Conservation (phyloP, 2,113 vertebrate genomes). For the Tricholaema leucomelas region DNA sequence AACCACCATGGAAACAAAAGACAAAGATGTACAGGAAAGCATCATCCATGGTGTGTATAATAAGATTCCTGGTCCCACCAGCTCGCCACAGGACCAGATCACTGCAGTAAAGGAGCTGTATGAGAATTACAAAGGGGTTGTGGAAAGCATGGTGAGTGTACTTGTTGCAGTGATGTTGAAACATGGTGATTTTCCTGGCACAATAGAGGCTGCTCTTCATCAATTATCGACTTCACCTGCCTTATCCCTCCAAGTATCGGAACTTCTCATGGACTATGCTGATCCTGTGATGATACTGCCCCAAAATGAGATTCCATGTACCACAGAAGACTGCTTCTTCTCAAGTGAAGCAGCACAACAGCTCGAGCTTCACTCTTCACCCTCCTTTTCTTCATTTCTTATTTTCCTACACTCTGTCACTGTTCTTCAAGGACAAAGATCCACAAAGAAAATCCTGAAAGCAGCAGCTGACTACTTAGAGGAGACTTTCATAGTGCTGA, state of each 20-base stretch:
- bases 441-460: neutral
- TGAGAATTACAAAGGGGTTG: neutral
- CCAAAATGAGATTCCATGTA: neutral
- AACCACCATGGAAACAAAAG: neutral
- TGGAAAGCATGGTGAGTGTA: neutral
- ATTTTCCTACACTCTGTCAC: neutral
- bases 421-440: neutral
- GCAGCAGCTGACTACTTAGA: slow-evolving; percentile 44
- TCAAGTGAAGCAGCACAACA: neutral
- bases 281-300: neutral
- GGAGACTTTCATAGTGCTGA: slow-evolving; percentile 26
- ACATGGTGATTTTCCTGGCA: neutral
- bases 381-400: neutral
- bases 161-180: slow-evolving; percentile 15
- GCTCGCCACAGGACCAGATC: neutral
- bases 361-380: neutral
- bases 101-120: neutral
- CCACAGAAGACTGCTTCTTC: neutral
- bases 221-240: slow-evolving; percentile 23
- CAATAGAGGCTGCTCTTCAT: slow-evolving; percentile 39
- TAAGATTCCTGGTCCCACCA: neutral
- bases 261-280: slow-evolving; percentile 40
- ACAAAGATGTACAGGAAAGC: neutral
- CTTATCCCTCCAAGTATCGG: slow-evolving; percentile 48
- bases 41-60: neutral